Conservation (phyloP, 2,113 vertebrate species). For the Amblyornis subalaris region DNA sequence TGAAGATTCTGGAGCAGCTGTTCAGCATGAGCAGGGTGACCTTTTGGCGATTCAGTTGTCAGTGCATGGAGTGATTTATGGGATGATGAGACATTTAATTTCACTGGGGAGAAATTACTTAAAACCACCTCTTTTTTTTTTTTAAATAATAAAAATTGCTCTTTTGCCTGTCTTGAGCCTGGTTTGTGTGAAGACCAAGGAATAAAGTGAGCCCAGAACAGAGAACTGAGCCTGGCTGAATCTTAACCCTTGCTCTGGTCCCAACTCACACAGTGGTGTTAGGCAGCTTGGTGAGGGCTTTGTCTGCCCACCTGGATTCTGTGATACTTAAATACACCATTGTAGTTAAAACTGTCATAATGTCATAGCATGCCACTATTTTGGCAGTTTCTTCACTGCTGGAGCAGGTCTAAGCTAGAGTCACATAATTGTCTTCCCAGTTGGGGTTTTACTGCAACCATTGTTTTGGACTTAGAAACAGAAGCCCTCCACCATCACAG, state of each 20-base stretch:
- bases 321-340: not conserved
- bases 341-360: not conserved
- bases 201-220: not conserved
- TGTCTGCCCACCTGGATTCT: not conserved
- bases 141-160: not conserved
- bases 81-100: not conserved
- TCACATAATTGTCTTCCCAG: not conserved
- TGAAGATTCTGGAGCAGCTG: conserved; percentile 10
- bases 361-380: not conserved
- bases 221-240: not conserved
- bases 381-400: not conserved
- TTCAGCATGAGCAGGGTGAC: not conserved
- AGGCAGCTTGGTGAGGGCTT: not conserved
- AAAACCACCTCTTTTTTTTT: not conserved
- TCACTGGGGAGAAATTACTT: not conserved
- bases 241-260: not conserved
- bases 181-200: not conserved
- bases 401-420: not conserved
- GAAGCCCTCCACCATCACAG: not conserved
- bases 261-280: accelerated
- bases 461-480: not conserved
- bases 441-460: not conserved
- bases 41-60: not conserved
- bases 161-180: not conserved
- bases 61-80: conserved; percentile 9